Conservation (phyloP, 2,797 vertebrate genomes). For the Alfaro cultratus region DNA sequence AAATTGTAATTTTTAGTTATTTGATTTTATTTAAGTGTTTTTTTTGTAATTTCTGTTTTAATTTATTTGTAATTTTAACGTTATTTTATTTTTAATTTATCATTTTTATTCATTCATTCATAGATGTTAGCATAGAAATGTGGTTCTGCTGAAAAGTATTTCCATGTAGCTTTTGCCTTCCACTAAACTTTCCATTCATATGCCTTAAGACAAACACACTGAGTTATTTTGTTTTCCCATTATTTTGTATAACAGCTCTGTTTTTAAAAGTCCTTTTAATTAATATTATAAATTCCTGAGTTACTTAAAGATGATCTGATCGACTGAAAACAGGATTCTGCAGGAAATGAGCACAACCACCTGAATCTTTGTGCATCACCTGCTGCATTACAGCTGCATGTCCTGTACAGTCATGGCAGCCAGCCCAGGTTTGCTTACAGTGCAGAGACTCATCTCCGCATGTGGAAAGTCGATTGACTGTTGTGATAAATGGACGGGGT, state of each 20-base stretch:
- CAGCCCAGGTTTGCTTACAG: constrained; percentile 17
- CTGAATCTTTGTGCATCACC: constrained; percentile 7
- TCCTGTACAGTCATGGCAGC: neutral
- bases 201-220: neutral
- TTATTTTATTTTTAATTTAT: neutral
- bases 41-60: neutral
- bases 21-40: neutral
- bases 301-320: neutral
- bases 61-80: neutral
- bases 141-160: neutral
- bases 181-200: neutral
- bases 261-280: neutral
- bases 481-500: constrained; percentile 63
- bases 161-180: neutral
- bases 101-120: neutral
- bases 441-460: constrained; percentile 12
- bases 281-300: neutral
- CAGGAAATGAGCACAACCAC: neutral
- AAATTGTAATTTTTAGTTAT: neutral
- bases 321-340: neutral
- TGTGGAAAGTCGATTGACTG: constrained; percentile 39
- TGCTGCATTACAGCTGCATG: constrained; percentile 1
- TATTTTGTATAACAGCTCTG: neutral
- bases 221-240: neutral
- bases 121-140: neutral